Evolutionary conservation across 2,113 vertebrate genomes (phyloP), one percentile per base, ranked within the genome.

Genomic region (Corvus hawaiiensis): DNA sequence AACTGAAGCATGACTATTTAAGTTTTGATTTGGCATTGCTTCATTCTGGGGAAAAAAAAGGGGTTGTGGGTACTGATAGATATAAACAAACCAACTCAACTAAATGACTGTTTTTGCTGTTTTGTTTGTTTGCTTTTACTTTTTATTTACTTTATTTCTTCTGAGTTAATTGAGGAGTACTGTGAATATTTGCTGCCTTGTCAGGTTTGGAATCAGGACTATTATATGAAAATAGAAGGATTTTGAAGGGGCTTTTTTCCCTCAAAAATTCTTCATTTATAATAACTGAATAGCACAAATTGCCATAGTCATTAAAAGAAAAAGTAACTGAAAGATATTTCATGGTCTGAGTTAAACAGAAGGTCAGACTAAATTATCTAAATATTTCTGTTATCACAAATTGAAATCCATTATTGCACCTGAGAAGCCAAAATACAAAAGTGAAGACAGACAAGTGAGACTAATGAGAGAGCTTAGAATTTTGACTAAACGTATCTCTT

Each of bases 61-160:
- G 0, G 1, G 1, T 62, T 67, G 5, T 54, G 17, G 55, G 44
- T 63, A 46, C 2, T 26, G 9, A 48, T 51, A 59, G 7, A 23
- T 51, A 43, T 8, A 63, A 82, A 83, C 11, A 76, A 37, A 52
- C 2, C 3, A 39, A 22, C 22, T 56, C 28, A 82, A 82, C 72
- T 33, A 68, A 85, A 67, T 59, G 0, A 7, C 3, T 48, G 3
- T 4, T 64, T 43, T 10, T 66, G 9, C 55, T 46, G 10, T 4
- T 46, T 54, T 33, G 22, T 26, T 23, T 43, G 13, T 17, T 67
- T 54, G 27, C 24, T 73, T 80, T 30, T 46, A 16, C 6, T 33
- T 73, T 59, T 61, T 46, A 43, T 35, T 74, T 58, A 56, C 16
- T 66, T 88, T 10, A 26, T 48, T 61, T 61, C 24, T 54, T 54